Conservation (phyloP, 2,888 invertebrate species). For the Melieria omissa region DNA sequence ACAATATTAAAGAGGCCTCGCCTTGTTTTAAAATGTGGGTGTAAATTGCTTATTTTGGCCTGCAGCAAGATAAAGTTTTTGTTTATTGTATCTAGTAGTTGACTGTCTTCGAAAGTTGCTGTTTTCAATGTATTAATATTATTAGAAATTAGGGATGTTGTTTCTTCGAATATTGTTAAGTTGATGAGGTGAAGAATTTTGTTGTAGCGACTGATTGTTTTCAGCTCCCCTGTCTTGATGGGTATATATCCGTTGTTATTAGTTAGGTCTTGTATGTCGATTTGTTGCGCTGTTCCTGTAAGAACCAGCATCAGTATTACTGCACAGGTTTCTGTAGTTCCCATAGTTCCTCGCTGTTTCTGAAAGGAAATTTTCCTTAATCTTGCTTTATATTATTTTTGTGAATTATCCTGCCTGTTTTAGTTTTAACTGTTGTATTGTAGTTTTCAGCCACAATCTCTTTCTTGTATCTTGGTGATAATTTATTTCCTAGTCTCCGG, state of each 20-base stretch:
- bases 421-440: conserved; percentile 4
- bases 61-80: conserved; percentile 7
- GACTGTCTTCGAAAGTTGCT: neutral
- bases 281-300: no score
- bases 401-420: neutral
- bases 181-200: neutral
- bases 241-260: no score
- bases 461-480: conserved; percentile 1
- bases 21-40: neutral
- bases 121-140: neutral
- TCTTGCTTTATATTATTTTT: neutral
- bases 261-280: no score
- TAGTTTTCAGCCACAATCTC: neutral
- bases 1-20: neutral
- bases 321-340: no score
- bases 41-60: neutral
- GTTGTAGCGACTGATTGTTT: neutral
- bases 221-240: conserved; percentile 12
- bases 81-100: neutral
- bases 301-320: no score
- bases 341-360: no score
- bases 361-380: neutral
- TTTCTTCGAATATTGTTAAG: neutral
- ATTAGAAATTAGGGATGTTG: neutral
- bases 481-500: conserved; percentile 14